Evolutionary conservation across 2,113 vertebrate genomes (phyloP).

Genomic region (Catagonus wagneri): DNA sequence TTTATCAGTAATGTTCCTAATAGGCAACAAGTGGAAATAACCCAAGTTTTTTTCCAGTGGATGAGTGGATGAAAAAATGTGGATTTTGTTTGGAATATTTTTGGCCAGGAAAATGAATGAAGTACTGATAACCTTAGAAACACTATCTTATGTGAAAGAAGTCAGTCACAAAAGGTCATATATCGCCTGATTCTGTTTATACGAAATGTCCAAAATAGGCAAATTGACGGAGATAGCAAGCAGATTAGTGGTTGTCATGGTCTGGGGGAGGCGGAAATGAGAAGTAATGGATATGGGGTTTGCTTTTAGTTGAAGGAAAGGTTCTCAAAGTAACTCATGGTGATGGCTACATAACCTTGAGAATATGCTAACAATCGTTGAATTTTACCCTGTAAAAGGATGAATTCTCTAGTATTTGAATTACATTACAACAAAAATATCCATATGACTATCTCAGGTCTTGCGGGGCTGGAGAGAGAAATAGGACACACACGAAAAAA

Average conservation of each 20-base stretch:
- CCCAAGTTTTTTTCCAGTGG: background rate
- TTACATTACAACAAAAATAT: constrained; percentile 37
- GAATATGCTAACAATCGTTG: background rate
- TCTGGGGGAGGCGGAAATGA: background rate
- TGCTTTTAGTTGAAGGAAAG: background rate
- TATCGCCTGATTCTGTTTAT: background rate
- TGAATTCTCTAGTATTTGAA: background rate
- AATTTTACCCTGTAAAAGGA: background rate
- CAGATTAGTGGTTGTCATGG: background rate
- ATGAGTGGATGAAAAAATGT: background rate
- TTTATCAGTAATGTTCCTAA: background rate
- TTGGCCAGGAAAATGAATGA: background rate
- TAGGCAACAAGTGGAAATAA: background rate
- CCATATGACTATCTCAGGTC: background rate
- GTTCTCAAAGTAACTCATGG: background rate
- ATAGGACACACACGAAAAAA: background rate
- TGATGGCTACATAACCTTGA: background rate
- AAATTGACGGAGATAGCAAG: background rate
- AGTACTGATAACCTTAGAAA: background rate
- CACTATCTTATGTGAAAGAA: background rate
- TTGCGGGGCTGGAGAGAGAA: background rate
- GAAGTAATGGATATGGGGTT: background rate
- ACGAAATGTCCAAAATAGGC: background rate
- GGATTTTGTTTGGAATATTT: background rate
- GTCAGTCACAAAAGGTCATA: background rate